Conservation (phyloP, 2,888 invertebrate genomes). For the Hypsopygia costalis region DNA sequence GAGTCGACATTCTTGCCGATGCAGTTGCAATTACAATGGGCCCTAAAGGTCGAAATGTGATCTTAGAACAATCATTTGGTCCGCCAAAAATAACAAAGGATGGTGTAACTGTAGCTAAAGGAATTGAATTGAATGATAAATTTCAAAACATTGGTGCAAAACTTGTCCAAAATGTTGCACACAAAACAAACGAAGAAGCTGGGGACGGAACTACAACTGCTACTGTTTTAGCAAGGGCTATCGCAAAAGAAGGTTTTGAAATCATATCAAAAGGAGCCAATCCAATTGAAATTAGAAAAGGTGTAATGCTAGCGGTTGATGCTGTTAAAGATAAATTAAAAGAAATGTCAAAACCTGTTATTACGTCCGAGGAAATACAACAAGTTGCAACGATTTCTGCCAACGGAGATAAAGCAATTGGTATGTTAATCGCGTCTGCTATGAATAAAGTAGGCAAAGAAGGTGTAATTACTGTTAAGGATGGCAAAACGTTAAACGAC, state of each 20-base stretch:
- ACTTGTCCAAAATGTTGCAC: slow-evolving; percentile 99
- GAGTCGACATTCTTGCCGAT: slow-evolving; percentile 98
- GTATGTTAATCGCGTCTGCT: slow-evolving; percentile 95
- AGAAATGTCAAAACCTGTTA: slow-evolving; percentile 93
- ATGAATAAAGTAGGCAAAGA: slow-evolving; percentile 98
- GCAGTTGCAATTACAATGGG: slow-evolving; percentile 99
- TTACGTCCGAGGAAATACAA: slow-evolving; percentile 98
- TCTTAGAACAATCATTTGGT: slow-evolving; percentile 98
- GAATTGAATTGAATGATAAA: slow-evolving; percentile 97
- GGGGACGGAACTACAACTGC: slow-evolving; percentile 99
- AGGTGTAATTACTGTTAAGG: slow-evolving; percentile 99
- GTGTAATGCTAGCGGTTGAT: slow-evolving; percentile 97
- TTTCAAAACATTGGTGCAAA: slow-evolving; percentile 99
- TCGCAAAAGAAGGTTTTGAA: slow-evolving; percentile 99
- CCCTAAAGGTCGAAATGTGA: slow-evolving; percentile 99
- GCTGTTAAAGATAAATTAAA: slow-evolving; percentile 91
- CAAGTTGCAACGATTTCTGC: slow-evolving; percentile 99
- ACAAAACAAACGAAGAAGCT: slow-evolving; percentile 99
- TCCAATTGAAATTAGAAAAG: slow-evolving; percentile 95
- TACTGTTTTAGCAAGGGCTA: slow-evolving; percentile 97
- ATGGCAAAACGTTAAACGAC: slow-evolving; percentile 97
- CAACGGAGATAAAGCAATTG: slow-evolving; percentile 95
- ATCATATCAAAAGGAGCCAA: slow-evolving; percentile 98
- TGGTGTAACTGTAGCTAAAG: slow-evolving; percentile 99
- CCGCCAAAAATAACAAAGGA: slow-evolving; percentile 99